Base-by-base conservation (phyloP, 1,140 invertebrate species). In the Macrosteles quadrilineatus region DNA sequence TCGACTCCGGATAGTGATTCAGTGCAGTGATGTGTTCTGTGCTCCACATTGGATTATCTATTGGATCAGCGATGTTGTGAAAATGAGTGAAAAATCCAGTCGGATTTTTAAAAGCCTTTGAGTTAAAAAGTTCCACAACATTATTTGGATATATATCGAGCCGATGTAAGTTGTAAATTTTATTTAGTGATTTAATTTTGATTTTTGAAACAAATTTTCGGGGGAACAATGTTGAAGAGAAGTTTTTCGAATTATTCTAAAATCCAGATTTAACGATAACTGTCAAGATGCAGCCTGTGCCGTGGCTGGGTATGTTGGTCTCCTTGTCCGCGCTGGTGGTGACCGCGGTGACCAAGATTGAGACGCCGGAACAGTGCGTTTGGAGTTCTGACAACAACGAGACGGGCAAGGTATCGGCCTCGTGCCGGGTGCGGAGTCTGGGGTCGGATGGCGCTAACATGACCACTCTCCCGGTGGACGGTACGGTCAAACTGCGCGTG, bases 371-470 rank as follows among this genome's bases (percentile, higher is more conserved):
- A 23, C 63, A 81, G 78, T 84, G 84, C 80, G 78, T 80, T 69
- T 88, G 87, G 85, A 78, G 82, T 57, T 79, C 80, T 80, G 85
- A 87, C 25, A 86, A 83, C 76, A 84, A 86, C 72, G 87, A 87
- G 74, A 87, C 83, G 23, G 80, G 75, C 25, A 79, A 80, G 53
- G 69, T 80, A 6, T 73, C 85, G 43, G 88, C 89, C 17, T 81
- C 87, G 29, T 93, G 91, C 77, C 84, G 83, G 68, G 80, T 91
- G 29, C 83, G 90, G n/a, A 87, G 87, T 45, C 83, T 93, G 31
- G 90, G 91, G 67, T 83, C 85, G 11, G 85, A 89, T 66, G 86
- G 86, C 9, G 83, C 86, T 43, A 81, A 79, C 64, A 74, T 83
- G 12, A 79, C 77, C 47, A 85, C 88, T 25, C 81, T 91, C n/a